Evolutionary conservation across 2,888 invertebrate genomes (phyloP), one percentile per base, ranked within the genome.

Genomic region (Leptinotarsa tumamoca): DNA sequence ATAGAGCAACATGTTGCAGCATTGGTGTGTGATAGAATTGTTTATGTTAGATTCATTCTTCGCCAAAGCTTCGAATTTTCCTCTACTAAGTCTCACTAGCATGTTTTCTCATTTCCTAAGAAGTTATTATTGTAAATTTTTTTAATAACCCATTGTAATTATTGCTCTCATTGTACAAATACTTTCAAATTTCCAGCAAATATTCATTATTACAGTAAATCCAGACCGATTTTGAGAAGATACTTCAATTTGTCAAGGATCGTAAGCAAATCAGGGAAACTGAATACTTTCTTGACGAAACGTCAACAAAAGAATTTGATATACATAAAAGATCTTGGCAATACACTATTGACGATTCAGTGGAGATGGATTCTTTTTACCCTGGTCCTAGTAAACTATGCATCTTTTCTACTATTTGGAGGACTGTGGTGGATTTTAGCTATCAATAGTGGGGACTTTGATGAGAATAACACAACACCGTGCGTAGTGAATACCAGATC

Each of bases 321-420:
- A 1, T 87, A 85, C 80, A 79, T 86, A 87, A 90, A 74, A 78
- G 92, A 92, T 84, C 86, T 92, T 63, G 92, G 92, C 85, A 92
- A 92, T 21, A 92, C 92, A 0, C 84, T 93, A 87, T 91, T 95
- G 52, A 94, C 94, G 87, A 91, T 93, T 79, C 91, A 92, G 86
- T 95, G 95, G 95, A 89, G 94, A 15, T 93, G 92, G 89, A 91
- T 94, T 4, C 87, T 94, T 3, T 84, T 93, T 1, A 83, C 85
- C 27, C 72, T 87, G 21, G 82, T 83, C 74, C 49, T 85, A 52
- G 86, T 86, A 1, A 85, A 87, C 73, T 83, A 84, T 43, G 76
- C 76, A 14, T 82, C 80, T 71, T 85, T 84, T 69, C 74, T 84
- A 27, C 27, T 83, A 33, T 84, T 84, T 74, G 82, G 84, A 23